Percentiles rank a stretch among this genome's conserved stretches.
Evolutionary conservation across 2,888 invertebrate genomes (phyloP).

Genomic region (Pyralis farinalis): DNA sequence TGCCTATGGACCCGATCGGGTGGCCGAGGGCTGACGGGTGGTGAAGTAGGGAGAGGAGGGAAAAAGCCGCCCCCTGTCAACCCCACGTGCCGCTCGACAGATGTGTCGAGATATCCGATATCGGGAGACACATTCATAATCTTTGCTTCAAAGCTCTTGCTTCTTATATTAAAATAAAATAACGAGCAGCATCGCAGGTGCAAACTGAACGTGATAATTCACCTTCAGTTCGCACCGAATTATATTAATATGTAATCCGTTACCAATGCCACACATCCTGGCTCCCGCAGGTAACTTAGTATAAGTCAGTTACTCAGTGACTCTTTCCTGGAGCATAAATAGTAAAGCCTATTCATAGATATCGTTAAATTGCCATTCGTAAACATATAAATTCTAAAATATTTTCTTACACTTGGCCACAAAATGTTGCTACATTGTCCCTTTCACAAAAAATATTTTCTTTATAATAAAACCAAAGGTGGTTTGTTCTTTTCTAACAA

Average conservation of each 20-base stretch:
- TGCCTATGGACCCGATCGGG: constrained; percentile 59
- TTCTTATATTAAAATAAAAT: constrained; percentile 76
- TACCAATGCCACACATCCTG: background rate
- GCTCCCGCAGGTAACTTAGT: background rate
- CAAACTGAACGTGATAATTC: constrained; percentile 49
- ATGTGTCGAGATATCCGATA: constrained; percentile 79
- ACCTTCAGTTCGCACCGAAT: too few relatives aligned
- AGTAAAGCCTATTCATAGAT: constrained; percentile 22
- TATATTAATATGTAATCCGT: constrained; percentile 52
- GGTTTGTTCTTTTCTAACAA: too few relatives aligned
- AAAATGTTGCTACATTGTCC: constrained; percentile 11
- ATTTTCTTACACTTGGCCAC: constrained; percentile 11
- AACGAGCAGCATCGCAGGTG: constrained; percentile 61
- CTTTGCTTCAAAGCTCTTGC: constrained; percentile 65
- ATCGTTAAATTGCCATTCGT: constrained; percentile 12
- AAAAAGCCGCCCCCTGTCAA: constrained; percentile 60
- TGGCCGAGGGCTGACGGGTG: constrained; percentile 18
- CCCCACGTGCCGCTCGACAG: constrained; percentile 74
- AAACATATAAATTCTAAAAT: background rate
- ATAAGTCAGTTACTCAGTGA: too few relatives aligned
- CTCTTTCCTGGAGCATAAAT: constrained; percentile 27
- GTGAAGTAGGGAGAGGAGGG: constrained; percentile 20
- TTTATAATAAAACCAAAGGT: too few relatives aligned
- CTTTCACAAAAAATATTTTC: background rate
- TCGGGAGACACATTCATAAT: constrained; percentile 79